Percentiles rank a stretch among this genome's conserved stretches.
Evolutionary conservation across 2,113 vertebrate species (phyloP).

Genomic region (Lepidothrix coronata): DNA sequence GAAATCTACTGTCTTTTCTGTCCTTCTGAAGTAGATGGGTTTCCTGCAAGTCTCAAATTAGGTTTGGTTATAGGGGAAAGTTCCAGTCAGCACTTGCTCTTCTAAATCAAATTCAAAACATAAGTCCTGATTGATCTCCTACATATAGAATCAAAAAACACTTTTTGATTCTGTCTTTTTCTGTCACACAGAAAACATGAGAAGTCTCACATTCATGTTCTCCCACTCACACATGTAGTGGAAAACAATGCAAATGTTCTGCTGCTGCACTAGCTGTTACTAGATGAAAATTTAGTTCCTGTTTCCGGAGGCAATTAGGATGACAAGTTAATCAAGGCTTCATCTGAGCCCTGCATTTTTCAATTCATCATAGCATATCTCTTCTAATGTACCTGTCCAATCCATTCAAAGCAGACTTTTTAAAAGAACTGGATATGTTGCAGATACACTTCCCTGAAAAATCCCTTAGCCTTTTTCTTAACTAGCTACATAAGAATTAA

Average conservation of each 20-base stretch:
- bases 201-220: neutral
- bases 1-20: neutral
- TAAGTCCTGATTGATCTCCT: neutral
- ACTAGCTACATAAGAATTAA: neutral
- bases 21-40: neutral
- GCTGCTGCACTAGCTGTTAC: neutral
- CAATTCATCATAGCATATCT: neutral
- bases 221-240: neutral
- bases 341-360: neutral
- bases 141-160: neutral
- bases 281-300: constrained; percentile 21
- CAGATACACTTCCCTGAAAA: neutral
- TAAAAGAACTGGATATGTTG: neutral
- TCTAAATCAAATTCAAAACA: neutral
- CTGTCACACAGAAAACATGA: neutral
- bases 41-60: neutral
- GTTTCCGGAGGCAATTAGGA: neutral
- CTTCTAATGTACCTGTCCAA: neutral
- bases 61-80: neutral
- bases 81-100: neutral
- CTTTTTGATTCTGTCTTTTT: neutral
- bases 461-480: neutral
- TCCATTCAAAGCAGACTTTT: neutral
- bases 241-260: constrained; percentile 17
- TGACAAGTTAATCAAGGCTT: constrained; percentile 50